phyloP scores from a whole-genome alignment of 2,888 invertebrate genomes.

The Bellardia pandia region DNA sequence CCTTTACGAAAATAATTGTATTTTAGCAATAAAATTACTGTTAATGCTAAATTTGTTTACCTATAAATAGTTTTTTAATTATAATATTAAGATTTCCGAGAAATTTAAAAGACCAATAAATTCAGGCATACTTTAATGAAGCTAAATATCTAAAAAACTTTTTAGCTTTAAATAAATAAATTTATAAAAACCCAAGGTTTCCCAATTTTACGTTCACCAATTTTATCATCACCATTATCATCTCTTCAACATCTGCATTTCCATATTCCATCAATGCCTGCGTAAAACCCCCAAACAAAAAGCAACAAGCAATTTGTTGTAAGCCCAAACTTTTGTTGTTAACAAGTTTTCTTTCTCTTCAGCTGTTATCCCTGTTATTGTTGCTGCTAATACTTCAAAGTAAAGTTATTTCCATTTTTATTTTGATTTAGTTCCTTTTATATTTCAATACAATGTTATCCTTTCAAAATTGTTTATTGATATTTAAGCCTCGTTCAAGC shows the following conservation, averaged over 20 bases:
- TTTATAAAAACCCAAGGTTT: no score
- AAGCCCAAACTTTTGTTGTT: slow-evolving; percentile 24
- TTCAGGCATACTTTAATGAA: no score
- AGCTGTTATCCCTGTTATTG: slow-evolving; percentile 3
- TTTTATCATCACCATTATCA: neutral
- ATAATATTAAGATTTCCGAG: no score
- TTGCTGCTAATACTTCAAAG: slow-evolving; percentile 43
- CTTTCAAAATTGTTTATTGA: slow-evolving; percentile 46
- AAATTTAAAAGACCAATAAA: no score
- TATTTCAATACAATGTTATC: slow-evolving; percentile 46
- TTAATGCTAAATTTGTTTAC: no score
- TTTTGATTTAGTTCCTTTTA: slow-evolving; percentile 18
- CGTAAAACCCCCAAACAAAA: neutral
- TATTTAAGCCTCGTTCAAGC: slow-evolving; percentile 58
- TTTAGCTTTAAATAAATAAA: no score
- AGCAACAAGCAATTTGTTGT: slow-evolving; percentile 4
- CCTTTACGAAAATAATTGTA: no score
- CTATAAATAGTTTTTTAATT: no score
- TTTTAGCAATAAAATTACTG: no score
- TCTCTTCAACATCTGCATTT: neutral
- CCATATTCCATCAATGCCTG: neutral
- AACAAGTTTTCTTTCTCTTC: slow-evolving; percentile 19
- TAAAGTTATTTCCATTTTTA: slow-evolving; percentile 22
- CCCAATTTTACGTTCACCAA: no score
- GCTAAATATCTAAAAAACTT: no score